phyloP scores from a whole-genome alignment of 2,888 invertebrate genomes.

The Drosophila greeni region DNA sequence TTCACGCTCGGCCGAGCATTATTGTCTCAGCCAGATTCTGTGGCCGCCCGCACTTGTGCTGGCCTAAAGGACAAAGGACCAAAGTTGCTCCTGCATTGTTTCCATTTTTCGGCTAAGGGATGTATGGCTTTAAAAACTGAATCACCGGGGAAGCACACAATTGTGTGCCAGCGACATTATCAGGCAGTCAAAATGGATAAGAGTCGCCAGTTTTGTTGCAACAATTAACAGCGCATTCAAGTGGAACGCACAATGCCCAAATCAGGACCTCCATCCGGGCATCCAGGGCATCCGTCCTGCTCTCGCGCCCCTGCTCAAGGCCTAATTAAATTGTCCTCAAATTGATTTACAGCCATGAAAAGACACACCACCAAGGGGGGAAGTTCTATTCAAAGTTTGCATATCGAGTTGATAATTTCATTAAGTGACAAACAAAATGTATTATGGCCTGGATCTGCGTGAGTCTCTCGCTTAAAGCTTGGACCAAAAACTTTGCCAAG shows the following conservation, averaged over 20 bases:
- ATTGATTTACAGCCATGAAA: conserved; percentile 42
- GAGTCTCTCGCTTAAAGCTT: conserved; percentile 39
- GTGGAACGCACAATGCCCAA: conserved; percentile 51
- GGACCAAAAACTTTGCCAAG: conserved; percentile 47
- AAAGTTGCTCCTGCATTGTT: conserved; percentile 25
- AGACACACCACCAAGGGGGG: conserved; percentile 20
- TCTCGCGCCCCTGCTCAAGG: conserved; percentile 40
- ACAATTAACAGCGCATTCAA: conserved; percentile 65
- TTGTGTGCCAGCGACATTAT: conserved; percentile 44
- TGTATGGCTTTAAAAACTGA: not conserved
- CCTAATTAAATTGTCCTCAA: conserved; percentile 63
- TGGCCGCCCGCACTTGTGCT: conserved; percentile 32
- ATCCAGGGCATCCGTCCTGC: conserved; percentile 2
- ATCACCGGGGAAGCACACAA: not conserved
- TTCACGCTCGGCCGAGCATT: conserved; percentile 33
- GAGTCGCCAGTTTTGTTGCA: conserved; percentile 49
- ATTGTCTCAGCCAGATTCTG: conserved; percentile 33
- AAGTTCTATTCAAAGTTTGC: conserved; percentile 50
- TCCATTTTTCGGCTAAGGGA: conserved; percentile 5
- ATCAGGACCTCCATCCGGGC: conserved; percentile 47
- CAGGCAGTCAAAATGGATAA: conserved; percentile 30
- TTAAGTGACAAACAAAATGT: conserved; percentile 65
- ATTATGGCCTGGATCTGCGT: conserved; percentile 14
- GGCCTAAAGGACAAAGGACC: conserved; percentile 16
- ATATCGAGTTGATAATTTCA: conserved; percentile 67